phyloP scores from a whole-genome alignment of 2,113 vertebrate species.

The Sylvia atricapilla region DNA sequence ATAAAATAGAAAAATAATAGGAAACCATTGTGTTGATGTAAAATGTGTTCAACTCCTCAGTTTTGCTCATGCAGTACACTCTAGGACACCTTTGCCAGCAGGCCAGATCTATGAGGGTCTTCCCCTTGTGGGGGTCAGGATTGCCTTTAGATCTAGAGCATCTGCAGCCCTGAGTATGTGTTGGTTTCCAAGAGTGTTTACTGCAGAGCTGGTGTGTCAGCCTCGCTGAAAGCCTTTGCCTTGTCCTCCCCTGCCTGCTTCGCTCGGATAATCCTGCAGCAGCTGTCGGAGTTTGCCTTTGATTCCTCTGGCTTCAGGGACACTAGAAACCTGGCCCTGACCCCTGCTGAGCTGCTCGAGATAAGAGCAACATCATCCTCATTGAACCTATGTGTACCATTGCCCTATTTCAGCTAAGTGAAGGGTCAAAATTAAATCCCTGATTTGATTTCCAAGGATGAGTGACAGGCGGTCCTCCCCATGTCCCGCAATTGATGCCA shows the following conservation, averaged over 20 bases:
- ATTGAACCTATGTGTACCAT: background rate
- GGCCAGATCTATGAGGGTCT: background rate
- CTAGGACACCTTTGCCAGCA: background rate
- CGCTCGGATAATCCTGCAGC: slow-evolving; percentile 12
- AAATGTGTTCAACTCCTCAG: background rate
- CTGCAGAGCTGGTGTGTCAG: accelerated
- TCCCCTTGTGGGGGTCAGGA: background rate
- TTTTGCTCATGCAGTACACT: background rate
- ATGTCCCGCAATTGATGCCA: background rate
- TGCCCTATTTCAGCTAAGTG: background rate
- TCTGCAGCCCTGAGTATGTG: accelerated
- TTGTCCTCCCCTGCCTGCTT: background rate
- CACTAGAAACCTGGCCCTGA: background rate
- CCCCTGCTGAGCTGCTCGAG: background rate
- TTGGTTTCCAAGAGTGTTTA: background rate
- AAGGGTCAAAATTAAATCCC: background rate
- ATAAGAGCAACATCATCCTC: background rate
- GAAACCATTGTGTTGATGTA: background rate
- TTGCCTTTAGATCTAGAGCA: background rate
- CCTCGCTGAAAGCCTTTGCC: background rate
- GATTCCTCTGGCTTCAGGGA: background rate
- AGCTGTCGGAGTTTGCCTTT: background rate
- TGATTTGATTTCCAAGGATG: background rate
- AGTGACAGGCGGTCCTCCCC: background rate
- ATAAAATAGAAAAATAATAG: background rate